Evolutionary conservation across 2,113 vertebrate genomes (phyloP).

Genomic region (Myiozetetes cayanensis): DNA sequence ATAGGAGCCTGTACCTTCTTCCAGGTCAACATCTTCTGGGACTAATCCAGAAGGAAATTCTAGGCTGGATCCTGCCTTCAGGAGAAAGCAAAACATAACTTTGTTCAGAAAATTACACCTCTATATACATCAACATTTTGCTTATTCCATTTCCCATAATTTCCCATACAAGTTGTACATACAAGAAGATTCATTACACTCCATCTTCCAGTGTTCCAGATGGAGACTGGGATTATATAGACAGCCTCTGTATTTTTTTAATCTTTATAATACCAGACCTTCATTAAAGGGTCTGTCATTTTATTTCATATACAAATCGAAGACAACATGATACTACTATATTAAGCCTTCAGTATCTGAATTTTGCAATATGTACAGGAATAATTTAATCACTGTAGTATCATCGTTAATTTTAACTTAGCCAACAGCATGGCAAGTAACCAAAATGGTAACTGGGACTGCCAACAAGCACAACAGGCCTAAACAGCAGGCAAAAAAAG

Average conservation of each 20-base stretch:
- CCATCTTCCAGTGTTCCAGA: not conserved
- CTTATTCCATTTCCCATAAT: not conserved
- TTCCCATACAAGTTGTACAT: not conserved
- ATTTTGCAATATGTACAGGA: not conserved
- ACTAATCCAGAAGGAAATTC: conserved; percentile 38
- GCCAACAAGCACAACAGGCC: not conserved
- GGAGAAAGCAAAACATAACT: not conserved
- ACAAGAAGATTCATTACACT: not conserved
- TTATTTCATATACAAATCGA: not conserved
- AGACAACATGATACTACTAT: not conserved
- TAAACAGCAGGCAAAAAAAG: not conserved
- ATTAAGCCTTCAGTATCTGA: not conserved
- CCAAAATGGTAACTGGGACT: not conserved
- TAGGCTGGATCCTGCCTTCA: conserved; percentile 68
- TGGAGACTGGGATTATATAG: not conserved
- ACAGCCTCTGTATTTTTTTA: not conserved
- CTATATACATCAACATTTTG: not conserved
- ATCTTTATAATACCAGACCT: not conserved
- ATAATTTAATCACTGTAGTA: not conserved
- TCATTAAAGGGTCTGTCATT: not conserved
- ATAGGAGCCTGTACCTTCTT: conserved; percentile 45
- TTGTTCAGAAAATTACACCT: not conserved
- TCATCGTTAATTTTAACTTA: not conserved
- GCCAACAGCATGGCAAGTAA: not conserved
- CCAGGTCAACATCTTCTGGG: conserved; percentile 56